A percentile compares a stretch with the other conserved stretches of the same genome.
phyloP scores from a whole-genome alignment of 2,113 vertebrate species.

The Mustela nigripes region DNA sequence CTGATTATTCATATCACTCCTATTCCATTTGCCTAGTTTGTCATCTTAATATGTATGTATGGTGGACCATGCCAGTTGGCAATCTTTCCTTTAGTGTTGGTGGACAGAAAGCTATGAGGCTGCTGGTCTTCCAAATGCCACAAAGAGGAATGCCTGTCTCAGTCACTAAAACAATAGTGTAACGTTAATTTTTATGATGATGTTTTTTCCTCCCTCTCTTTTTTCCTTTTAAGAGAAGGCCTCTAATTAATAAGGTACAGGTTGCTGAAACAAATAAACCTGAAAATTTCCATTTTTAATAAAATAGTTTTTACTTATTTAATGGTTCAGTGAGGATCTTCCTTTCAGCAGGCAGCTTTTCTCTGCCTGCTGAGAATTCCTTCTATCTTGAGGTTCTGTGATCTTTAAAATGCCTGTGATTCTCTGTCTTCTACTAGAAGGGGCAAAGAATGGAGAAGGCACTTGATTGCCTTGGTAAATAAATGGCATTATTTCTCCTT shows the following conservation, averaged over 20 bases:
- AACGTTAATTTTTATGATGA: slow-evolving; percentile 39
- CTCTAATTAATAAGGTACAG: neutral
- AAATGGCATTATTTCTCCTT: neutral
- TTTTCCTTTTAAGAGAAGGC: slow-evolving; percentile 3
- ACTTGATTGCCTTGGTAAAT: neutral
- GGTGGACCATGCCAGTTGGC: neutral
- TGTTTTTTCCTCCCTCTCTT: neutral
- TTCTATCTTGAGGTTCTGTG: slow-evolving; percentile 7
- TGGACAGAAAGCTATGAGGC: neutral
- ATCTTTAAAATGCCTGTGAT: neutral
- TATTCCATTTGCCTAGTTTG: neutral
- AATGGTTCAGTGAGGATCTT: neutral
- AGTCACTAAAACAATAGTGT: neutral
- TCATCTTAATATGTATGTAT: neutral
- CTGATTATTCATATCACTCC: neutral
- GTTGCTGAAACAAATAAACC: neutral
- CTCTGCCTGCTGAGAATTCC: neutral
- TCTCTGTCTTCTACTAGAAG: neutral
- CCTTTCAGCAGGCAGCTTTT: slow-evolving; percentile 21
- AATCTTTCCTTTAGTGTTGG: neutral
- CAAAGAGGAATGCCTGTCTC: slow-evolving; percentile 10
- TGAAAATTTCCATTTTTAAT: slow-evolving; percentile 32
- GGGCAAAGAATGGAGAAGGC: neutral
- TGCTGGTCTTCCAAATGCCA: neutral
- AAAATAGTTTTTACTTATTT: slow-evolving; percentile 25